Evolutionary conservation across 1,140 invertebrate species (phyloP).

Genomic region (Caenorhabditis inopinata): DNA sequence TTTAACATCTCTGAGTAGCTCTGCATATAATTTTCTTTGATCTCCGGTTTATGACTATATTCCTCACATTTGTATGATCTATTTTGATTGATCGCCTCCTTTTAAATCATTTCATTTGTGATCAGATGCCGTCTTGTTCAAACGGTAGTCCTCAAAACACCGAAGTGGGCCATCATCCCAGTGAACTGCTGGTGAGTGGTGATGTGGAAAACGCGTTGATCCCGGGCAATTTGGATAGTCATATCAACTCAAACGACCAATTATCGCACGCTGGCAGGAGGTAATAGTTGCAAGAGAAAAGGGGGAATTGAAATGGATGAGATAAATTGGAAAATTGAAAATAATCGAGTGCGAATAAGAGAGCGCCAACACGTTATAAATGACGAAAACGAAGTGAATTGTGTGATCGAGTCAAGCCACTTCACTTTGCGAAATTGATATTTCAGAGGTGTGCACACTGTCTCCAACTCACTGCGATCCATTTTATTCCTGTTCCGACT

Average conservation of each 20-base stretch:
- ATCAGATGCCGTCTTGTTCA: constrained; percentile 1
- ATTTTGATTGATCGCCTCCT: too few relatives aligned
- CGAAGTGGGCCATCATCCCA: not conserved
- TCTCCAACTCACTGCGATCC: constrained; percentile 25
- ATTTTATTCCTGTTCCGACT: constrained; percentile 35
- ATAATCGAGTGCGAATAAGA: too few relatives aligned
- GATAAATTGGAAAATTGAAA: not conserved
- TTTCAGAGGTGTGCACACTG: constrained; percentile 36
- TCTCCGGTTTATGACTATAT: too few relatives aligned
- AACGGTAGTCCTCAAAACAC: not conserved
- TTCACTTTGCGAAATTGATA: too few relatives aligned
- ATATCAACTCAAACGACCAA: not conserved
- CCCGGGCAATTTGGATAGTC: not conserved
- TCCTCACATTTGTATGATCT: too few relatives aligned
- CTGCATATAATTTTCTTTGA: too few relatives aligned
- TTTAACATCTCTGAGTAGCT: too few relatives aligned
- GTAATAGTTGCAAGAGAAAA: not conserved
- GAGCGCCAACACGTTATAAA: too few relatives aligned
- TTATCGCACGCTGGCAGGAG: not conserved
- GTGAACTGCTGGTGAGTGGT: not conserved
- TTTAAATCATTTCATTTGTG: constrained; percentile 19
- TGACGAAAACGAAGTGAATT: too few relatives aligned
- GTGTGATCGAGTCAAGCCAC: too few relatives aligned
- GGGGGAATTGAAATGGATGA: not conserved
- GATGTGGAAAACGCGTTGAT: constrained; percentile 22